Conservation (phyloP, 2,888 invertebrate species). For the Eremobia ochroleuca region DNA sequence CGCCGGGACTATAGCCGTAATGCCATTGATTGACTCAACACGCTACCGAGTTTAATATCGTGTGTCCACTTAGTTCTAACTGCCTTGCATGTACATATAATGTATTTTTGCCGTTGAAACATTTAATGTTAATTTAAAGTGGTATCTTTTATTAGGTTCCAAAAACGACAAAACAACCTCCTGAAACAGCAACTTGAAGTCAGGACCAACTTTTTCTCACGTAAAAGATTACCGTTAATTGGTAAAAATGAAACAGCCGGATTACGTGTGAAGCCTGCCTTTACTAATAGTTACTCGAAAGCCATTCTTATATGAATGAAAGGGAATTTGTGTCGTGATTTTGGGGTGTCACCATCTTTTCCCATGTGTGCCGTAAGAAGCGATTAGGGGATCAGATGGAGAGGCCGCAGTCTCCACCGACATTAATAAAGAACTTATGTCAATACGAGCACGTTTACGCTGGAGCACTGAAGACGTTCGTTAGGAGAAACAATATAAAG, state of each 20-base stretch:
- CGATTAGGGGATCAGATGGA: conserved; percentile 47
- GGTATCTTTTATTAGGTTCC: background rate
- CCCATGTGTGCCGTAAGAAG: conserved; percentile 29
- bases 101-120: background rate
- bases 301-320: conserved; percentile 43
- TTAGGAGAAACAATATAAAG: conserved; percentile 4
- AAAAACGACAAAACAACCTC: background rate
- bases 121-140: background rate
- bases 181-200: background rate
- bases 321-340: conserved; percentile 10
- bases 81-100: too few species aligned
- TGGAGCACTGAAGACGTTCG: background rate
- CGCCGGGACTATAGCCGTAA: conserved; percentile 2
- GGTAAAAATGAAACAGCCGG: conserved; percentile 28
- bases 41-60: background rate
- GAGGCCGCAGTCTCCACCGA: background rate
- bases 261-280: conserved; percentile 2
- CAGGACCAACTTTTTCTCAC: background rate
- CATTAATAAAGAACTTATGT: conserved; percentile 33
- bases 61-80: conserved; percentile 20
- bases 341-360: background rate
- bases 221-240: conserved; percentile 29
- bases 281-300: conserved; percentile 26
- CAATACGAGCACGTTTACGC: conserved; percentile 22
- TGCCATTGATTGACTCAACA: conserved; percentile 44